Percentiles rank a stretch among this genome's conserved stretches.
phyloP scores from a whole-genome alignment of 2,113 vertebrate genomes.

The Triplophysa siluroides region DNA sequence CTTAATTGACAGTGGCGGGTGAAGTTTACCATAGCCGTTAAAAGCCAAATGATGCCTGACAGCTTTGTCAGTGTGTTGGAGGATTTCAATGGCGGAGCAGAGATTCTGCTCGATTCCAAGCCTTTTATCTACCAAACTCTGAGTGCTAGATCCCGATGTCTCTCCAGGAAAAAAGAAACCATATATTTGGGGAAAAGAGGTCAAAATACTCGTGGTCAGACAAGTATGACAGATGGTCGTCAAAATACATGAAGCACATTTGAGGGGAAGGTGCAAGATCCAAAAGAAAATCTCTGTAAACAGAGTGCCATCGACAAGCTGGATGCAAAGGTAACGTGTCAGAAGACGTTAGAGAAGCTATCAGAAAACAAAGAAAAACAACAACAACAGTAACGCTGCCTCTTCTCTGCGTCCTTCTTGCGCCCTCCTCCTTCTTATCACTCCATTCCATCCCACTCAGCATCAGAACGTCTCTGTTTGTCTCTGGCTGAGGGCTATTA shows the following conservation, averaged over 20 bases:
- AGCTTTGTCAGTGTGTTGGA: conserved; percentile 81
- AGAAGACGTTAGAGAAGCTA: conserved; percentile 60
- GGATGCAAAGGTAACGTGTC: conserved; percentile 68
- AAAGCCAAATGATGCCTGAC: conserved; percentile 77
- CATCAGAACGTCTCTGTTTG: conserved; percentile 6
- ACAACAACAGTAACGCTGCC: conserved; percentile 54
- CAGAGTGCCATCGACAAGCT: conserved; percentile 45
- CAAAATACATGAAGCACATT: conserved; percentile 58
- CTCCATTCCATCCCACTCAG: conserved; percentile 9
- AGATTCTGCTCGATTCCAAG: conserved; percentile 69
- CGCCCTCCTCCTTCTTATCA: conserved; percentile 57
- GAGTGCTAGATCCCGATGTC: conserved; percentile 66
- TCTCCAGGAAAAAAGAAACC: conserved; percentile 55
- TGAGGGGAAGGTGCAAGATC: conserved; percentile 34
- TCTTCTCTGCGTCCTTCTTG: conserved; percentile 48
- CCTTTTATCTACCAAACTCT: conserved; percentile 79
- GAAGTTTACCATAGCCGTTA: conserved; percentile 72
- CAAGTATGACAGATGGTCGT: conserved; percentile 68
- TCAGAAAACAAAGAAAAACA: conserved; percentile 46
- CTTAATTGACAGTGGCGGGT: conserved; percentile 75
- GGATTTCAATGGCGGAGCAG: conserved; percentile 73
- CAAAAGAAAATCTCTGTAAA: conserved; percentile 22
- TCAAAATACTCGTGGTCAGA: conserved; percentile 55
- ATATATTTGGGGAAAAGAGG: conserved; percentile 29
- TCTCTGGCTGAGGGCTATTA: conserved; percentile 52